These are phyloP conservation scores for Coenonympha arcania DNA, from an alignment of 2,888 invertebrate species.

Conservation along the genomic window DNA sequence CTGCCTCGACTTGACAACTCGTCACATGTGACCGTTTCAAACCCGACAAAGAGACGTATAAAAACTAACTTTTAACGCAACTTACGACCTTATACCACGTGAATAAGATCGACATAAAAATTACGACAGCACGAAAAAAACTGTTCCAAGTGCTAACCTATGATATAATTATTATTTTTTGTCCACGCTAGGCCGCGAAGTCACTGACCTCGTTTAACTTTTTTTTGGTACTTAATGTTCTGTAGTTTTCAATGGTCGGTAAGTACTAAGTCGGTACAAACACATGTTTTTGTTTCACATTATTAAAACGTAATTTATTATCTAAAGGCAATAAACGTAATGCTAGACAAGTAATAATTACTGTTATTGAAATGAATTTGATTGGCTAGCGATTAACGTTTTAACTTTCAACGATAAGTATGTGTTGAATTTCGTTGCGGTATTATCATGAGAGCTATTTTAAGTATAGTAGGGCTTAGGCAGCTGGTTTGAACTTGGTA, in stretches of 20 bases:
- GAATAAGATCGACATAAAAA: not conserved
- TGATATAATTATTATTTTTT: slow-evolving; percentile 28
- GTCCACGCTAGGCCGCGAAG: slow-evolving; percentile 24
- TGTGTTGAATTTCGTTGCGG: not conserved
- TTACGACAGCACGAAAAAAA: not conserved
- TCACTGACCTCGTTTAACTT: slow-evolving; percentile 22
- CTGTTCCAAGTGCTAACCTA: slow-evolving; percentile 13
- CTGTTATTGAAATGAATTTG: not conserved
- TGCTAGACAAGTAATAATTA: not conserved
- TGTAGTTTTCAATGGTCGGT: slow-evolving; percentile 17
- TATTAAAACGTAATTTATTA: slow-evolving; percentile 24
- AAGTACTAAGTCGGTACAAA: slow-evolving; percentile 9
- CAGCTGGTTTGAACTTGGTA: too few relatives aligned
- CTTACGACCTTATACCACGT: slow-evolving; percentile 13
- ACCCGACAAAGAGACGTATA: slow-evolving; percentile 23
- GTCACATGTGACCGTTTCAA: slow-evolving; percentile 41
- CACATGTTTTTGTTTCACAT: slow-evolving; percentile 21
- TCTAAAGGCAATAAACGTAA: slow-evolving; percentile 3
- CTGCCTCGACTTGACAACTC: slow-evolving; percentile 44
- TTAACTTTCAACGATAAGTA: not conserved
- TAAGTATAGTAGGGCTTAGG: not conserved
- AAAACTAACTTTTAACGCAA: slow-evolving; percentile 5
- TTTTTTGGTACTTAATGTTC: slow-evolving; percentile 20
- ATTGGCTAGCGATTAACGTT: not conserved
- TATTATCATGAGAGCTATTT: not conserved